Percentiles rank a stretch among this genome's conserved stretches.
Evolutionary conservation across 2,888 invertebrate genomes (phyloP).

Genomic region (Sarcophaga rosellei): DNA sequence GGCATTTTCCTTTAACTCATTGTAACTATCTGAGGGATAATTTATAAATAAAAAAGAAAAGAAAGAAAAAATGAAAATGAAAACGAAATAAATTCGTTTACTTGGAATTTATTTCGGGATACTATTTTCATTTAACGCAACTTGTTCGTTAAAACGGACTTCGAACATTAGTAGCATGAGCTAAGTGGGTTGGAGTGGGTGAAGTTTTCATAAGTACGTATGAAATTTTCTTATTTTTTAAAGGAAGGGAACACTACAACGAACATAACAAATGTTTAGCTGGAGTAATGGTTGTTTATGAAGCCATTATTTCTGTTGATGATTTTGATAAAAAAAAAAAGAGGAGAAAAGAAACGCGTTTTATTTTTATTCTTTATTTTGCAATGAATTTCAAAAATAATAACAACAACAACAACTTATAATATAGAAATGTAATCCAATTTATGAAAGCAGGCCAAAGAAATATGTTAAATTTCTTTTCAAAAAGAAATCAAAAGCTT

Average conservation of each 20-base stretch:
- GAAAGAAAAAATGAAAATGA: too few relatives aligned
- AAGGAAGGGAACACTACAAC: not conserved
- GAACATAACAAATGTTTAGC: too few relatives aligned
- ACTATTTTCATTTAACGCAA: not conserved
- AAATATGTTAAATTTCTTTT: not conserved
- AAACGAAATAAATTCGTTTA: conserved; percentile 60
- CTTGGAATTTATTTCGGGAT: conserved; percentile 57
- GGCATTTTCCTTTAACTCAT: conserved; percentile 56
- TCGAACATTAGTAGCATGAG: too few relatives aligned
- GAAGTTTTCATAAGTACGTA: conserved; percentile 35
- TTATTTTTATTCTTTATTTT: conserved; percentile 31
- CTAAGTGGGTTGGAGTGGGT: conserved; percentile 35
- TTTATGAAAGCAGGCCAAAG: conserved; percentile 14
- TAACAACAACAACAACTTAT: conserved; percentile 24
- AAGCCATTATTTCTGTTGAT: conserved; percentile 64
- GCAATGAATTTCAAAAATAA: conserved; percentile 54
- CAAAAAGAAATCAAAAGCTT: not conserved
- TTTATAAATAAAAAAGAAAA: conserved; percentile 68
- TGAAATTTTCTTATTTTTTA: not conserved
- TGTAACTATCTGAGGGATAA: conserved; percentile 70
- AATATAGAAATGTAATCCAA: conserved; percentile 24
- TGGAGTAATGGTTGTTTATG: conserved; percentile 56
- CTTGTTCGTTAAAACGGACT: too few relatives aligned
- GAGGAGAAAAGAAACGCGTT: conserved; percentile 24
- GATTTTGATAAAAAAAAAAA: conserved; percentile 56